These are phyloP conservation scores for Steatocranus sp. DNA, from an alignment of 2,797 vertebrate species.

Conservation along the genomic window DNA sequence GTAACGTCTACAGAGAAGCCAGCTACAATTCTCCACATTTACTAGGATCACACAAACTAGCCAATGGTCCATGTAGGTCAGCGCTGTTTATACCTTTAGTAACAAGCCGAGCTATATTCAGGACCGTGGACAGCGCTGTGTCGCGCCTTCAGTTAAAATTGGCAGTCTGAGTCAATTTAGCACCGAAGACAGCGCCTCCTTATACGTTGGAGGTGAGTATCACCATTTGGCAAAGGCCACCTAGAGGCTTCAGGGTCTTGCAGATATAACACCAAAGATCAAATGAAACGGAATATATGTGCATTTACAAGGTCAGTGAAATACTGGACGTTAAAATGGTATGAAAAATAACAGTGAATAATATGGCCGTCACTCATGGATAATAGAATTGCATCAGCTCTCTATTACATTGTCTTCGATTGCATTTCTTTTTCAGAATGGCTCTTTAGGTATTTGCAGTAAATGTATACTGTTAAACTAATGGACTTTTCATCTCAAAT, in stretches of 20 bases:
- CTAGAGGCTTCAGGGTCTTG: background rate
- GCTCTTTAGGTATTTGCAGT: background rate
- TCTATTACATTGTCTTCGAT: background rate
- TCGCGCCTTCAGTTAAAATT: background rate
- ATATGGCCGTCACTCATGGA: background rate
- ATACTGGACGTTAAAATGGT: background rate
- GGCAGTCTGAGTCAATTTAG: constrained; percentile 21
- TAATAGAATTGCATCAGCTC: background rate
- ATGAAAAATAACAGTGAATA: background rate
- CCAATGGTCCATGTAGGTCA: background rate
- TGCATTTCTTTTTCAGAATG: background rate
- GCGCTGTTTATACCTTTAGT: background rate
- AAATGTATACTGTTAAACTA: background rate
- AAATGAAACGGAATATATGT: background rate
- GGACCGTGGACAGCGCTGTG: constrained; percentile 30
- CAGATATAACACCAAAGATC: background rate
- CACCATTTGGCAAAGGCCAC: constrained; percentile 4
- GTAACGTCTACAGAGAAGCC: background rate
- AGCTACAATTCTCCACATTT: background rate
- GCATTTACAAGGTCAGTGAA: background rate
- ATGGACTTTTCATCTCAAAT: background rate
- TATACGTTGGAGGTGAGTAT: background rate
- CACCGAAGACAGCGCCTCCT: constrained; percentile 44
- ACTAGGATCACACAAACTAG: background rate
- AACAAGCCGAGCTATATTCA: background rate